A percentile compares a stretch with the other conserved stretches of the same genome.
Evolutionary conservation across 2,113 vertebrate species (phyloP).

Genomic region (Campylomormyrus tamandua): DNA sequence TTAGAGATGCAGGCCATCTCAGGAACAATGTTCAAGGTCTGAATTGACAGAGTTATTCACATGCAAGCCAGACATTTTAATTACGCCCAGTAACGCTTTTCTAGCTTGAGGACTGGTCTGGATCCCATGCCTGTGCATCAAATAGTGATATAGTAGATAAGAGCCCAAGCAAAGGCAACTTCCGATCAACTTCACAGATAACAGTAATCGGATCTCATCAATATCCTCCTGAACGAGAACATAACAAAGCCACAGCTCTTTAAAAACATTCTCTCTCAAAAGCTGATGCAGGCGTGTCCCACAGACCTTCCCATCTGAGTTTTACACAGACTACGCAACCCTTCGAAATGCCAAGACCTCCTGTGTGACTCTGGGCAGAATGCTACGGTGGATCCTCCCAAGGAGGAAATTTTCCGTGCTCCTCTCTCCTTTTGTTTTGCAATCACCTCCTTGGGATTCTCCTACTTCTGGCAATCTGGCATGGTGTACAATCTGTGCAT

Average conservation of each 20-base stretch:
- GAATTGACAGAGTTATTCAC: neutral
- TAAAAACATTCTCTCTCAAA: constrained; percentile 16
- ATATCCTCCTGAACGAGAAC: constrained; percentile 31
- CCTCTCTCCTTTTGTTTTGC: neutral
- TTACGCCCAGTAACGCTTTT: neutral
- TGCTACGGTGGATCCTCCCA: neutral
- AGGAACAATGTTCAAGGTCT: neutral
- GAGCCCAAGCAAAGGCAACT: constrained; percentile 34
- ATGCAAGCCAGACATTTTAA: neutral
- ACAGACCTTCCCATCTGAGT: neutral
- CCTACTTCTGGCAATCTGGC: constrained; percentile 5
- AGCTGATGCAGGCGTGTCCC: neutral
- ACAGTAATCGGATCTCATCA: constrained; percentile 40
- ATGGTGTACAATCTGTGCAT: constrained; percentile 14
- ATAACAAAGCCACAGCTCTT: constrained; percentile 29
- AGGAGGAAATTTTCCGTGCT: neutral
- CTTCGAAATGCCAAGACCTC: neutral
- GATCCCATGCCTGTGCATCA: neutral
- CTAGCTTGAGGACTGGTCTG: neutral
- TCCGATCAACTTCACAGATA: constrained; percentile 42
- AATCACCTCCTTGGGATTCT: constrained; percentile 9
- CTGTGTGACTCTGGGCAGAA: neutral
- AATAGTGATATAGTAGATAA: constrained; percentile 15
- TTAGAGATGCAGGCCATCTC: neutral
- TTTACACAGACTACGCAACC: neutral